Base-by-base conservation (phyloP, 2,888 invertebrate species). In the Xiphydria camelus region DNA sequence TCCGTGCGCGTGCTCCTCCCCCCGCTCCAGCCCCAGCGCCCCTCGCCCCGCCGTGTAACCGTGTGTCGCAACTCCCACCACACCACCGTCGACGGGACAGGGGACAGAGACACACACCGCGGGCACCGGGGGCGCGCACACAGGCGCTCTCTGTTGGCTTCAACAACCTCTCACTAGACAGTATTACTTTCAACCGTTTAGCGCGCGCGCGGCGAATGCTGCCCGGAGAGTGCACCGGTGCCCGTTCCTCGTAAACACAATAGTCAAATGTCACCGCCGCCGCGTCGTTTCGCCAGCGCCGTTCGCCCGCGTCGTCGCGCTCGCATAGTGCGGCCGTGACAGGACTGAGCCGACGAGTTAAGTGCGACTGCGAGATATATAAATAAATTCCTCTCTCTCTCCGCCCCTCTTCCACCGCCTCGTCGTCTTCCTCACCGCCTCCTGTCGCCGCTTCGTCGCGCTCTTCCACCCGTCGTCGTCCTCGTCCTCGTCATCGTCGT, bases 131-230 rank as follows among this genome's bases (percentile, higher is more conserved):
- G 43, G 33, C 39, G 45, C 46, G 45, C 46, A 52, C 51, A 50
- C 49, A 48, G 45, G 42, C 51, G 55, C 52, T 46, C 56, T 52
- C 53, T 55, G 55, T 59, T 60, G 61, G 64, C 61, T 61, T 60
- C 65, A 65, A 62, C 66, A 63, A 61, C 62, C 66, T 68, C 66
- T 68, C 68, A 62, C 68, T 62, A 64, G 66, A 66, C 63, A 64
- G 68, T 67, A 69, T 66, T 69, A 67, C 68, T 68, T 63, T 64
- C 67, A 62, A 70, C 57, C 67, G 65, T 69, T 69, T 68, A 68
- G 65, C 52, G 55, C 46, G 43, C 51, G 50, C 53, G 48, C 50
- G 61, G 59, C 62, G 61, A 61, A 62, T 63, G 61, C 63, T 62
- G 61, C 59, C 53, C 59, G 53, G 51, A 53, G 54, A 39, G 31